Evolutionary conservation across 2,113 vertebrate genomes (phyloP).

Genomic region (Thomomys bottae): DNA sequence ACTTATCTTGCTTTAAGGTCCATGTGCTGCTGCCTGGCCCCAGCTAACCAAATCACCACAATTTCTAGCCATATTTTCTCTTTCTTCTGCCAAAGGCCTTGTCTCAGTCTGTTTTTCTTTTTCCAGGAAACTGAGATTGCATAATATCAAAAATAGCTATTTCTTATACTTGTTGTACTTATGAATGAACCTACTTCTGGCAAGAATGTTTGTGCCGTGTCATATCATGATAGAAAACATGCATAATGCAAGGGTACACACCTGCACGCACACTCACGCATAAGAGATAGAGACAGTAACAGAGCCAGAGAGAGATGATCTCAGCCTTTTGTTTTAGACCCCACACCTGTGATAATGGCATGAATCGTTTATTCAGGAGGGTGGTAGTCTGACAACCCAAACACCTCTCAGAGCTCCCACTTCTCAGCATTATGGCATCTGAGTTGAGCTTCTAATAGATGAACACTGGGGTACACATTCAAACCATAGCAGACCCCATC

Average conservation of each 20-base stretch:
- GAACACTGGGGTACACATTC: neutral
- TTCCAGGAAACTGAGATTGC: neutral
- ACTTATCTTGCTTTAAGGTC: neutral
- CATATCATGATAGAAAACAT: neutral
- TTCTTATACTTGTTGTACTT: neutral
- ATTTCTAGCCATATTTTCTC: neutral
- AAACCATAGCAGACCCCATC: neutral
- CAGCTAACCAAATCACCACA: neutral
- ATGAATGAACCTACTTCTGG: neutral
- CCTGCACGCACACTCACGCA: too few relatives aligned
- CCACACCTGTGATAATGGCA: neutral
- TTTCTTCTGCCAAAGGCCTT: neutral
- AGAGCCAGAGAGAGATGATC: neutral
- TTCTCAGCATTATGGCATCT: neutral
- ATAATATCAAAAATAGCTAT: neutral
- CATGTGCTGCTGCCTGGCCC: neutral
- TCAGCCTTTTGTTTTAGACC: too few relatives aligned
- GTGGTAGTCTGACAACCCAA: neutral
- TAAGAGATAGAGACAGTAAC: neutral
- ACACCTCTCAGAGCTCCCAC: neutral
- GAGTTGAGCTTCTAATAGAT: neutral
- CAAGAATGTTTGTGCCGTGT: neutral
- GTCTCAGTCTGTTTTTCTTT: neutral
- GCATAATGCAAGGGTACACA: too few relatives aligned
- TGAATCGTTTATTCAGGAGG: neutral